Evolutionary conservation across 1,140 invertebrate species (phyloP).

Genomic region (Brachionus paranguensis): DNA sequence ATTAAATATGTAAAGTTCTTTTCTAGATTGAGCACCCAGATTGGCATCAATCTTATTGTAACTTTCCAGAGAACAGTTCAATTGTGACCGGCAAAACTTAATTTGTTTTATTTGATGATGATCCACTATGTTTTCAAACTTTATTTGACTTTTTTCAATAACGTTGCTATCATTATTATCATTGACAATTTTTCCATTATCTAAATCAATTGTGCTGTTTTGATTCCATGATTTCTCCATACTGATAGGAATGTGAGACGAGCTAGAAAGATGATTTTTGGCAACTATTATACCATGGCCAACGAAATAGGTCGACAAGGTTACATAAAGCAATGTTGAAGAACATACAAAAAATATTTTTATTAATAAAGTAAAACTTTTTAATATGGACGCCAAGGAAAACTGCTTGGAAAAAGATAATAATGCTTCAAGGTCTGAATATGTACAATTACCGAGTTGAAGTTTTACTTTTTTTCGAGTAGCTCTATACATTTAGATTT

Average conservation of each 20-base stretch:
- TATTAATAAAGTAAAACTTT: neutral
- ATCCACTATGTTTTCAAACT: neutral
- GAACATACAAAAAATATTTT: slow-evolving; percentile 13
- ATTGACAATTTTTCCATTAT: neutral
- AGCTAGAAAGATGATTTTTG: neutral
- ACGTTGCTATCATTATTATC: neutral
- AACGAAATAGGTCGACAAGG: slow-evolving; percentile 17
- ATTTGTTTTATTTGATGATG: neutral
- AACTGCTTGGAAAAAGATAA: slow-evolving; percentile 14
- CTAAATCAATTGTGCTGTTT: neutral
- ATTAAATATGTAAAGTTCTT: neutral
- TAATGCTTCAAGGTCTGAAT: slow-evolving; percentile 26
- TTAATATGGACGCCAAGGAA: neutral
- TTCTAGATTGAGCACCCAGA: neutral
- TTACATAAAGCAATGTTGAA: slow-evolving; percentile 14
- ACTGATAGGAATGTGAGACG: neutral
- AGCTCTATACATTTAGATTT: neutral
- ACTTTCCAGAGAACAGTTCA: neutral
- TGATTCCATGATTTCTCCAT: neutral
- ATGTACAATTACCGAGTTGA: slow-evolving; percentile 39
- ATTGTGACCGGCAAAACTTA: neutral
- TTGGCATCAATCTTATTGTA: neutral
- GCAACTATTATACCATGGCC: neutral
- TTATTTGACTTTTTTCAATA: neutral
- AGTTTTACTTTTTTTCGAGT: slow-evolving; percentile 29